Conservation (phyloP, 2,797 vertebrate species). For the Lemur catta region DNA sequence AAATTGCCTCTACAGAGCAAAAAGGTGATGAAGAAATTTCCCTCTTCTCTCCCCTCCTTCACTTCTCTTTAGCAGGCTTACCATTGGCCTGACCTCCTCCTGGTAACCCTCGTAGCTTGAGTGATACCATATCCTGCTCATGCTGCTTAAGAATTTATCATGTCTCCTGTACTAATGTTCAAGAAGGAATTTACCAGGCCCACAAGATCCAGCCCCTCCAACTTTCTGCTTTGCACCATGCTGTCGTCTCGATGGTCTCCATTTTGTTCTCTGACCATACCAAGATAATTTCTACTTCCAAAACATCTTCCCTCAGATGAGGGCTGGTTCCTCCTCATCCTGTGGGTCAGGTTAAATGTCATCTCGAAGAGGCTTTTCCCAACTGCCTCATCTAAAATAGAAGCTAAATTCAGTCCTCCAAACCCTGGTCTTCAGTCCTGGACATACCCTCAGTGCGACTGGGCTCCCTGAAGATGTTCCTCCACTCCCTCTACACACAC, state of each 20-base stretch:
- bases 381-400: not conserved
- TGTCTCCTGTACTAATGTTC: not conserved
- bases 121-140: accelerated
- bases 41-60: not conserved
- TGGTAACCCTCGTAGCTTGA: not conserved
- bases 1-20: not conserved
- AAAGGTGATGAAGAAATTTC: no score
- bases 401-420: not conserved
- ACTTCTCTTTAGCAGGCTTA: not conserved
- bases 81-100: not conserved
- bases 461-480: not conserved
- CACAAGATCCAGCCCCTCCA: not conserved
- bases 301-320: not conserved
- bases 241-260: not conserved
- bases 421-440: not conserved
- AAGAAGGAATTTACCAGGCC: accelerated
- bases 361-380: not conserved
- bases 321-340: not conserved
- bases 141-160: no score
- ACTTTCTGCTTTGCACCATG: accelerated
- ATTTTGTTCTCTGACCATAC: not conserved
- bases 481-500: accelerated
- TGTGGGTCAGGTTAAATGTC: not conserved
- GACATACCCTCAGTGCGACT: no score
- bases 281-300: no score